phyloP scores from a whole-genome alignment of 2,113 vertebrate genomes.

The Hippocampus mohnikei region DNA sequence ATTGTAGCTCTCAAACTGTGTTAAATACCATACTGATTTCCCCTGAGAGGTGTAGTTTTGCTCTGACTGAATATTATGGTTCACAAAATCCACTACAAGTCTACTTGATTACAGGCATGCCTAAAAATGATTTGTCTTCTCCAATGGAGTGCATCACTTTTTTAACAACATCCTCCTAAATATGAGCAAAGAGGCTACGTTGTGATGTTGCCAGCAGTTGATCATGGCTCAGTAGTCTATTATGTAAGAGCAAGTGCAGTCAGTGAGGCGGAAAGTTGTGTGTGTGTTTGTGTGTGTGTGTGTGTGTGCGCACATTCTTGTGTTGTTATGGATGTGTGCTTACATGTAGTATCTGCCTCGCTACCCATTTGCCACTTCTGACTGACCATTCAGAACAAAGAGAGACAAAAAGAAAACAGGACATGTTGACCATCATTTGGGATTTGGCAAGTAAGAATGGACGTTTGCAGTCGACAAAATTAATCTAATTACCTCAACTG shows the following conservation, averaged over 20 bases:
- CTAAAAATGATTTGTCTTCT: too few relatives aligned
- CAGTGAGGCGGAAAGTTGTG: constrained; percentile 33
- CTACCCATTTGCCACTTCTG: constrained; percentile 27
- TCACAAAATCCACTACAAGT: too few relatives aligned
- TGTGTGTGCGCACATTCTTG: neutral
- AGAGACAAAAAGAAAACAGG: constrained; percentile 11
- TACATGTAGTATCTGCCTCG: constrained; percentile 26
- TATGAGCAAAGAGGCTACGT: neutral
- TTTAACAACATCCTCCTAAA: neutral
- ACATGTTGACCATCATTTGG: neutral
- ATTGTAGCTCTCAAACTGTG: too few relatives aligned
- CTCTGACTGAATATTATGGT: too few relatives aligned
- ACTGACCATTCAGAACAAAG: constrained; percentile 27
- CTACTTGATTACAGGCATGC: too few relatives aligned
- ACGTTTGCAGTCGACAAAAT: neutral
- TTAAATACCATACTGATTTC: too few relatives aligned
- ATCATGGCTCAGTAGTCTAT: constrained; percentile 31
- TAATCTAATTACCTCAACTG: neutral
- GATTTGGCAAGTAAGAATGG: neutral
- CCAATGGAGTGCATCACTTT: neutral
- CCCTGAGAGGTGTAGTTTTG: too few relatives aligned
- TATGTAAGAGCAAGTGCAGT: constrained; percentile 34
- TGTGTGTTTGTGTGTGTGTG: neutral
- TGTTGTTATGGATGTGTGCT: constrained; percentile 1
- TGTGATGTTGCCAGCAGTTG: constrained; percentile 18